Conservation (phyloP, 2,113 vertebrate species). For the Gopherus evgoodei region DNA sequence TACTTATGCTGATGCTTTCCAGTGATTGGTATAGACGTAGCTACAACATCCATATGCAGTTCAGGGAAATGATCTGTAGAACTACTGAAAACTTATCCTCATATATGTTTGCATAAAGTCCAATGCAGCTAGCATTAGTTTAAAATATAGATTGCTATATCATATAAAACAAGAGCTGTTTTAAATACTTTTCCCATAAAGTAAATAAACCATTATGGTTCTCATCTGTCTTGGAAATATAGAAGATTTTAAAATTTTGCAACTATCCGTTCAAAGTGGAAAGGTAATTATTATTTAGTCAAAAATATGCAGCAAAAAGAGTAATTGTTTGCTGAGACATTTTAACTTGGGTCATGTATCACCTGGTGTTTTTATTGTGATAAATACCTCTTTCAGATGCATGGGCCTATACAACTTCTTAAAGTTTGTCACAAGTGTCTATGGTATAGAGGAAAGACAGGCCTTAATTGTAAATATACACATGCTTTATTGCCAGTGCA, state of each 20-base stretch:
- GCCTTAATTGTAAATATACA: constrained; percentile 77
- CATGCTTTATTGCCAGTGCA: constrained; percentile 74
- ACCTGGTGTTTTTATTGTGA: constrained; percentile 77
- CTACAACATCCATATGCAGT: constrained; percentile 19
- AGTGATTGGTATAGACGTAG: constrained; percentile 66
- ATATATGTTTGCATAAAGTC: neutral
- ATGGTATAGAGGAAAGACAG: constrained; percentile 70
- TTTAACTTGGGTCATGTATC: constrained; percentile 64
- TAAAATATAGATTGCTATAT: constrained; percentile 16
- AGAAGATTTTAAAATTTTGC: constrained; percentile 39
- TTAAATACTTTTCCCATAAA: constrained; percentile 48
- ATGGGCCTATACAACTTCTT: constrained; percentile 64
- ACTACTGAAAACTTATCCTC: constrained; percentile 19
- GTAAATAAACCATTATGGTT: constrained; percentile 43
- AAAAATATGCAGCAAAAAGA: constrained; percentile 66
- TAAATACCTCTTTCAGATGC: constrained; percentile 68
- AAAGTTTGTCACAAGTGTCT: constrained; percentile 71
- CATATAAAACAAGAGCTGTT: constrained; percentile 60
- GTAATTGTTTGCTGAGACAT: constrained; percentile 66
- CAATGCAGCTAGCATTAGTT: neutral
- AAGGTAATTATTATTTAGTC: constrained; percentile 70
- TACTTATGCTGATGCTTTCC: constrained; percentile 75
- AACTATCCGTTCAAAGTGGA: constrained; percentile 56
- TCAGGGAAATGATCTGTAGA: constrained; percentile 28
- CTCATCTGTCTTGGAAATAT: constrained; percentile 59